phyloP scores from a whole-genome alignment of 2,797 vertebrate species.

The Acanthurus lineatus region DNA sequence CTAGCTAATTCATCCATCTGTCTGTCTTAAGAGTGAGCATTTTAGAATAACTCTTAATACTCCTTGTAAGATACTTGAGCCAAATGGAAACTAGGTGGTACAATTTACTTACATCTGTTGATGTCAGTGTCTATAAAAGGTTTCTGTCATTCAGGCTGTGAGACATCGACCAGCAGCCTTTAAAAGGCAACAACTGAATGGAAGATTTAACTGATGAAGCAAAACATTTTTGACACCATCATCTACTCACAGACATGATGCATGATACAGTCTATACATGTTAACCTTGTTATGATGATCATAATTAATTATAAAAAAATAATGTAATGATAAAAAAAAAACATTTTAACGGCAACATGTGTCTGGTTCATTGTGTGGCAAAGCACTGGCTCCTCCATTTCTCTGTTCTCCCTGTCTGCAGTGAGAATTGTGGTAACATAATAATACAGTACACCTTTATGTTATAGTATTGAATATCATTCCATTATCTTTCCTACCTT shows the following conservation, averaged over 20 bases:
- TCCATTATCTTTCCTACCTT: neutral
- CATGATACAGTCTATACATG: neutral
- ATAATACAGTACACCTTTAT: too few relatives aligned
- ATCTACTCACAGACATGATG: too few relatives aligned
- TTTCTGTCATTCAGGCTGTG: conserved; percentile 17
- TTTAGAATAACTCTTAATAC: neutral
- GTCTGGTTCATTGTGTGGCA: neutral
- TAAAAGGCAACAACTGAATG: neutral
- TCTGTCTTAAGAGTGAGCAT: neutral
- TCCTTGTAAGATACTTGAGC: conserved; percentile 5
- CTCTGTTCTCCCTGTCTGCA: conserved; percentile 16
- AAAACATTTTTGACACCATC: neutral
- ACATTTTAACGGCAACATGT: neutral
- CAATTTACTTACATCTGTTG: conserved; percentile 9
- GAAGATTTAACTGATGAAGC: conserved; percentile 1
- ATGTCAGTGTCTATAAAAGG: conserved; percentile 1
- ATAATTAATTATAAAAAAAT: neutral
- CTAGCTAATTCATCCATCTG: conserved; percentile 17
- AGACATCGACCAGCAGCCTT: conserved; percentile 6
- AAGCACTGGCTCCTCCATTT: conserved; percentile 23
- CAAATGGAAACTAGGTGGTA: conserved; percentile 12
- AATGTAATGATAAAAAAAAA: neutral
- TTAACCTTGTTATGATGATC: neutral
- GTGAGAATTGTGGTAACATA: neutral
- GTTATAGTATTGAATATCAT: neutral